Evolutionary conservation across 2,888 invertebrate species (phyloP), one percentile per base, ranked within the genome.

Genomic region (Pheosia tremula): DNA sequence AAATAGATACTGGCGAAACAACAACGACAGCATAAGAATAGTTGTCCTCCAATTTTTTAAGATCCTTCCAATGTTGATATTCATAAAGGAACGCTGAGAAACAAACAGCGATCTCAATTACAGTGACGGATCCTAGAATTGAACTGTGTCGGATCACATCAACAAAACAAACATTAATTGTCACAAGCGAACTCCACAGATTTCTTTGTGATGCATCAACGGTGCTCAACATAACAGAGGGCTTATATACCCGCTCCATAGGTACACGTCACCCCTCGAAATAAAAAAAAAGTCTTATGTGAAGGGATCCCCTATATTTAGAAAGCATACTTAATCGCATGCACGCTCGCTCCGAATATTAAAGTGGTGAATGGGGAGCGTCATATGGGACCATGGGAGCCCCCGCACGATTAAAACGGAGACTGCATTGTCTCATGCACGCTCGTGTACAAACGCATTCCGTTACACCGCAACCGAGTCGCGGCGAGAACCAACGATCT

Each of bases 241-340:
- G 71, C 86, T 88, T 92, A 92, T 92, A 77, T 93, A 92, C 90
- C 79, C 75, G 75, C 69, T 78, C 73, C 63, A 85, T 91, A 91
- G 90, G 86, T 90, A 91, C 81, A 64, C 72, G 76, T 81, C 82
- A 88, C 89, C 92, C 92, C 82, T 87, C 81, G 67, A 63, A 84
- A 88, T 76, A 88, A 87, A 89, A 90, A 89, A 80, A 80, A 64
- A 72, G 75, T 79, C 77, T 83, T 88, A 91, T 88, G 81, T 91
- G 87, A 80, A 83, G 77, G 83, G 76, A 77, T 84, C 77, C 90
- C 90, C 90, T 89, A 87, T 90, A 89, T 91, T 92, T 90, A 88
- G 87, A 88, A 87, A 88, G 90, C 87, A 87, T 85, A 88, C 89
- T 92, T 91, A 90, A 91, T 91, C 89, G 90, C 88, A 82, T 86